phyloP scores from a whole-genome alignment of 2,113 vertebrate genomes.

The Phycodurus eques region DNA sequence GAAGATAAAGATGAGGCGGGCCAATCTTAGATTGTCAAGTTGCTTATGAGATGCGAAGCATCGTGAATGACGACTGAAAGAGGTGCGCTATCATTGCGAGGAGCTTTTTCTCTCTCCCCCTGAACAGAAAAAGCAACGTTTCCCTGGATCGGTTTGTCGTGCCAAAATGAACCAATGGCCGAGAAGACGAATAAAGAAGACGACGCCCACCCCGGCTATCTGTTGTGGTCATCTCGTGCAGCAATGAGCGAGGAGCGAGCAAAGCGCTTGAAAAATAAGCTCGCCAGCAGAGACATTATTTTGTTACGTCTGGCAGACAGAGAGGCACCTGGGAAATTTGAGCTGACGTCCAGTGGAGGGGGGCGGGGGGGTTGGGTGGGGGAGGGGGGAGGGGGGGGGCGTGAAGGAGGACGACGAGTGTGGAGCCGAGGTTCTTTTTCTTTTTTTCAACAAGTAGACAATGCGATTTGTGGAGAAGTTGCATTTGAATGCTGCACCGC shows the following conservation, averaged over 20 bases:
- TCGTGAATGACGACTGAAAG: too few species aligned
- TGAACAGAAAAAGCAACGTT: too few species aligned
- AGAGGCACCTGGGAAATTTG: constrained; percentile 75
- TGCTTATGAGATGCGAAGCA: too few species aligned
- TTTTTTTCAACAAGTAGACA: background rate
- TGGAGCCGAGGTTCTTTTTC: constrained; percentile 44
- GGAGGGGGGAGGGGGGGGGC: constrained; percentile 37
- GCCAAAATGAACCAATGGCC: too few species aligned
- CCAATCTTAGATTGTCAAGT: too few species aligned
- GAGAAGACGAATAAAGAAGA: background rate
- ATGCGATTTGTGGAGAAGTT: background rate
- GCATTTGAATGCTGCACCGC: too few species aligned
- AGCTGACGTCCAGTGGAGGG: constrained; percentile 55
- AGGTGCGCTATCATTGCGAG: too few species aligned
- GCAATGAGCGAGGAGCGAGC: constrained; percentile 50
- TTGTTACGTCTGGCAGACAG: constrained; percentile 74
- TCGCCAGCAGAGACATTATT: constrained; percentile 59
- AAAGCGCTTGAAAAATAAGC: constrained; percentile 44
- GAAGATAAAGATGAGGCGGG: too few species aligned
- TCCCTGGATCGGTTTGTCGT: too few species aligned
- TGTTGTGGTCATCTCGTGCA: constrained; percentile 61
- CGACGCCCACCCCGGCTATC: constrained; percentile 22
- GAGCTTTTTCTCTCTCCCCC: too few species aligned
- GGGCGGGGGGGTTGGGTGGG: constrained; percentile 35
- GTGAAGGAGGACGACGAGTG: constrained; percentile 18